Evolutionary conservation across 2,888 invertebrate species (phyloP).

Genomic region (Colletes collaris): DNA sequence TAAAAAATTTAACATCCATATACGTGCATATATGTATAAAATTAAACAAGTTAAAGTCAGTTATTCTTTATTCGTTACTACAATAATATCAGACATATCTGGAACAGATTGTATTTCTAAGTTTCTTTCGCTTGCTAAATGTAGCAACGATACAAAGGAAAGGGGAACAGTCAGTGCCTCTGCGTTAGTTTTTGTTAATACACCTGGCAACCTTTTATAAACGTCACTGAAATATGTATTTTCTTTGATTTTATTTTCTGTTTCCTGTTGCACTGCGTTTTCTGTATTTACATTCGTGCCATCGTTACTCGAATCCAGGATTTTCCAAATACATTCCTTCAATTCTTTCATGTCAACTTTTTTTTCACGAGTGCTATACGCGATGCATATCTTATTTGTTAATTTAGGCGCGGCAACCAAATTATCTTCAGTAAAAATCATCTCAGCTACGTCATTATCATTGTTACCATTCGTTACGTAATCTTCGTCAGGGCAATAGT

Average conservation of each 20-base stretch:
- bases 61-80: slow-evolving; percentile 44
- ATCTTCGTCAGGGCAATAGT: slow-evolving; percentile 83
- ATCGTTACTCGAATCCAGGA: slow-evolving; percentile 83
- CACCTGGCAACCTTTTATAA: slow-evolving; percentile 85
- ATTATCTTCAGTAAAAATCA: slow-evolving; percentile 84
- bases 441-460: slow-evolving; percentile 54
- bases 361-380: slow-evolving; percentile 89
- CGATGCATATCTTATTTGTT: slow-evolving; percentile 88
- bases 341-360: slow-evolving; percentile 92
- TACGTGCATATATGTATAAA: no score
- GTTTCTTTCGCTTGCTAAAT: slow-evolving; percentile 92
- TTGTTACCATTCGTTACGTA: slow-evolving; percentile 50
- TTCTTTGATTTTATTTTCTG: slow-evolving; percentile 58
- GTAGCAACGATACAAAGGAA: slow-evolving; percentile 91
- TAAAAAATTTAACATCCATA: neutral
- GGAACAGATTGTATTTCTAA: slow-evolving; percentile 77
- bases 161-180: slow-evolving; percentile 91
- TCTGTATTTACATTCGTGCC: slow-evolving; percentile 78
- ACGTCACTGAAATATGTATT: slow-evolving; percentile 83
- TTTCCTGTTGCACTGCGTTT: slow-evolving; percentile 18
- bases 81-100: slow-evolving; percentile 70
- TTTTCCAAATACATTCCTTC: slow-evolving; percentile 89
- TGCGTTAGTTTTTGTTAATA: slow-evolving; percentile 86
- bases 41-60: neutral
- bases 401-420: slow-evolving; percentile 88